Conservation (phyloP, 92 coral and sea anemone genomes). For the Pocillopora grandis region DNA sequence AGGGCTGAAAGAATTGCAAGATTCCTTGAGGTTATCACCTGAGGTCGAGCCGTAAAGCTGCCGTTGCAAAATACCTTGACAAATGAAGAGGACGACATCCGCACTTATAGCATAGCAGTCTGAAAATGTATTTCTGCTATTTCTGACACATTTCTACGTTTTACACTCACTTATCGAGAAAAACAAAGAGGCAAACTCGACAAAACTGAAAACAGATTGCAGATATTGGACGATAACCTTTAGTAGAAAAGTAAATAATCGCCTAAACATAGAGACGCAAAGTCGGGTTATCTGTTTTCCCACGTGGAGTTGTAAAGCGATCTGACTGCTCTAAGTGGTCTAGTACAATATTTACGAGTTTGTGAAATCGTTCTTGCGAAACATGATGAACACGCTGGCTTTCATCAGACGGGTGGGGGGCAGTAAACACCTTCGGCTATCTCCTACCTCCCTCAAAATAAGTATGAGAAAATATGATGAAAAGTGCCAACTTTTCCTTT, state of each 20-base stretch:
- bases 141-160: neutral
- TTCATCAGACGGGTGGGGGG: too few species aligned
- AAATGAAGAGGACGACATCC: neutral
- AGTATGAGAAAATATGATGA: too few species aligned
- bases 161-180: neutral
- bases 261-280: too few species aligned
- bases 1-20: neutral
- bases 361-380: neutral
- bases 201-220: neutral
- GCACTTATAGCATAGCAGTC: neutral
- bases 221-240: neutral
- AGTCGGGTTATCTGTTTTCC: neutral
- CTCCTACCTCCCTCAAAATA: too few species aligned
- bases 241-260: too few species aligned
- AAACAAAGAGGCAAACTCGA: neutral
- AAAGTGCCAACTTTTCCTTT: too few species aligned
- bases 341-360: neutral
- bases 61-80: neutral
- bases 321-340: neutral
- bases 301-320: neutral
- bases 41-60: neutral
- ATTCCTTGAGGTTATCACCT: neutral
- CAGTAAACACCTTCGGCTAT: too few species aligned
- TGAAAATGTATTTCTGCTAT: neutral
- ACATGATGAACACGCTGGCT: too few species aligned